Base-by-base conservation (phyloP, 2,113 vertebrate genomes). In the Siphamia tubifer region DNA sequence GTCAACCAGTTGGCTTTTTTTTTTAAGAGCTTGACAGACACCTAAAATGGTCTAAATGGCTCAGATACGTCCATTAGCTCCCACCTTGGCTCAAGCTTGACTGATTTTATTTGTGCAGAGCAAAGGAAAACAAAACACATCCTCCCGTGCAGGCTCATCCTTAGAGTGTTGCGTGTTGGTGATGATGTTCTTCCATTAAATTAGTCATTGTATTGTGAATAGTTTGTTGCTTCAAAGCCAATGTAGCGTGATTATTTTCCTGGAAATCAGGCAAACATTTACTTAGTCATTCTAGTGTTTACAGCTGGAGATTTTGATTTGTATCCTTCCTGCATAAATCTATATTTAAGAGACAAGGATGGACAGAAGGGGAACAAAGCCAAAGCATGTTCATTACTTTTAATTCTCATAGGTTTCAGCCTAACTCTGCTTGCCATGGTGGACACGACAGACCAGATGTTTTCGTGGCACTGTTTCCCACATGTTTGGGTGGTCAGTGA, bases 181-280 rank as follows among this genome's bases (percentile, higher is more conserved):
- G 64, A 65, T 83, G 85, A 85, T 62, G 64, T 57, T 67, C 36
- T 70, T 81, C 55, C 67, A 77, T 74, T 45, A 71, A 51, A 49
- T 74, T 35, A 55, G 48, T 70, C 71, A 57, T 55, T 49, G 55
- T 44, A 24, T 63, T 73, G 42, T 60, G 68, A 67, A 32, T 27
- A 25, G 31, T 80, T 74, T 68, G 65, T 74, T 74, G 34, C 71
- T 65, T 62, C 52, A 66, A 68, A 67, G 38, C 52, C 58, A 52
- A 15, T 35, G 17, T 24, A 20, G 61, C 2, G n/a, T 38, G 74
- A 48, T 77, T 73, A 65, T 79, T 82, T 85, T 83, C 76, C 68
- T 77, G 82, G 76, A 84, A 89, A 74, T 84, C 6, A 38, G 77
- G 53, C 63, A 83, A 90, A 87, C 80, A 83, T 77, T 86, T 71